Percentiles rank a stretch among this genome's conserved stretches.
phyloP scores from a whole-genome alignment of 2,888 invertebrate genomes.

The Agonopterix heracliana region DNA sequence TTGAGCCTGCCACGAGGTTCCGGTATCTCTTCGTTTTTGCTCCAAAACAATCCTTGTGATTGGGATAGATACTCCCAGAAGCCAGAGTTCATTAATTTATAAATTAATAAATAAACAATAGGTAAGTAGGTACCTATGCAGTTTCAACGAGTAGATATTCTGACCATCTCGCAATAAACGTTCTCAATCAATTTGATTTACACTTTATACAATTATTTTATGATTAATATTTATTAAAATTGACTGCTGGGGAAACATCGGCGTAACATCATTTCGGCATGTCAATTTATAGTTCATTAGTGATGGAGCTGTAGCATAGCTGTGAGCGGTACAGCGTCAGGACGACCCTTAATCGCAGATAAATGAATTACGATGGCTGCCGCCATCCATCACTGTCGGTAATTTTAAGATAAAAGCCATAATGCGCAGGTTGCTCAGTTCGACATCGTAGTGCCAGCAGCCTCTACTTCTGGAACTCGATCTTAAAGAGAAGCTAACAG shows the following conservation, averaged over 20 bases:
- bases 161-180: too few species aligned
- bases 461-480: too few species aligned
- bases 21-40: too few species aligned
- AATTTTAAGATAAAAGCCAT: constrained; percentile 62
- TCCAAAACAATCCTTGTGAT: too few species aligned
- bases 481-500: too few species aligned
- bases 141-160: too few species aligned
- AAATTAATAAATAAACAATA: too few species aligned
- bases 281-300: constrained; percentile 36
- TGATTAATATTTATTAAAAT: not conserved
- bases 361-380: constrained; percentile 58
- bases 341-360: constrained; percentile 51
- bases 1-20: too few species aligned
- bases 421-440: constrained; percentile 36
- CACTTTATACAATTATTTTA: not conserved
- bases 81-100: too few species aligned
- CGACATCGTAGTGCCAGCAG: constrained; percentile 6
- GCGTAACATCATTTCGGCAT: constrained; percentile 29
- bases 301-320: constrained; percentile 20
- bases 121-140: too few species aligned
- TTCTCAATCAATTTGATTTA: not conserved
- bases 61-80: too few species aligned
- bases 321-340: not conserved
- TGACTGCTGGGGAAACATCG: constrained; percentile 13
- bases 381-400: constrained; percentile 61